These are phyloP conservation scores for Serilophus lunatus DNA, from an alignment of 2,113 vertebrate genomes.

Conservation along the genomic window DNA sequence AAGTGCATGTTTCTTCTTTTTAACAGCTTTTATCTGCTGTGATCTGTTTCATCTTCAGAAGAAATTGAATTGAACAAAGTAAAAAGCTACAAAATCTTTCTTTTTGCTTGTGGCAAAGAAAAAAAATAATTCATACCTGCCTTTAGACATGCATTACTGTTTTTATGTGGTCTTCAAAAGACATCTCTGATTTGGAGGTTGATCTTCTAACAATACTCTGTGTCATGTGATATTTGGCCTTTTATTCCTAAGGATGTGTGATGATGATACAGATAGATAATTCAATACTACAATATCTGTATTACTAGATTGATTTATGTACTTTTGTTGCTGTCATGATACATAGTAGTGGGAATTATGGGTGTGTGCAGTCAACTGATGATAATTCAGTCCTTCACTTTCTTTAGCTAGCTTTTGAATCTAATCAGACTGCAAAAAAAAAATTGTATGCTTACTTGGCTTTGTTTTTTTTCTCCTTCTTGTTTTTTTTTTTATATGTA, in stretches of 20 bases:
- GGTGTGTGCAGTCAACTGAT: not conserved
- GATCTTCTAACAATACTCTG: not conserved
- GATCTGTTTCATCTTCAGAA: not conserved
- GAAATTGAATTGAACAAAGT: not conserved
- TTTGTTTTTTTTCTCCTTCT: not conserved
- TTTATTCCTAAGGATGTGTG: not conserved
- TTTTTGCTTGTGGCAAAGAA: not conserved
- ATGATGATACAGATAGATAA: not conserved
- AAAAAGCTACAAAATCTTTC: not conserved
- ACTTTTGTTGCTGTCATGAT: not conserved
- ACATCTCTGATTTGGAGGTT: not conserved
- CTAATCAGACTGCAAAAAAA: not conserved
- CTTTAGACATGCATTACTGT: not conserved
- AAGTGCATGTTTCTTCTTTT: not conserved
- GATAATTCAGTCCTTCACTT: not conserved
- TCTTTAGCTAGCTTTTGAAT: not conserved
- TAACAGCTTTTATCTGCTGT: not conserved
- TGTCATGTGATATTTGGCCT: not conserved
- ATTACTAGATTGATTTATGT: not conserved
- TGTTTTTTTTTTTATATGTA: not conserved
- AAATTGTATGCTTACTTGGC: not conserved
- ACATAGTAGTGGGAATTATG: not conserved
- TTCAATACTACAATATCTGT: not conserved
- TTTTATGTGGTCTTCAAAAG: not conserved
- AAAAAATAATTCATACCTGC: not conserved